A percentile compares a stretch with the other conserved stretches of the same genome.
Conservation (phyloP, 1,140 invertebrate genomes). For the Cephus cinctus region DNA sequence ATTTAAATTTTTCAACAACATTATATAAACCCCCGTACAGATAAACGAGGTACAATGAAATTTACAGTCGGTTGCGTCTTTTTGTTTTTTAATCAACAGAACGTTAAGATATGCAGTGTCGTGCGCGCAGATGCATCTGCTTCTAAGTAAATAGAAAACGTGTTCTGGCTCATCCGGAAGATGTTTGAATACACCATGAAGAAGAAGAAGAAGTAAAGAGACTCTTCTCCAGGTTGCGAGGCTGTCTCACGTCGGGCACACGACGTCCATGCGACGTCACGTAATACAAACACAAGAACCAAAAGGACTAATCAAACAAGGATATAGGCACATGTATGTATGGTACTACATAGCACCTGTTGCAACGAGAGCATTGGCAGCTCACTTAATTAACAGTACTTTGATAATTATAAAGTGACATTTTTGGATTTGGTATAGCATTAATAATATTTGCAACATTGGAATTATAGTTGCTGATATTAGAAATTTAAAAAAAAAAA, state of each 20-base stretch:
- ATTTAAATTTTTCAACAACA: no score
- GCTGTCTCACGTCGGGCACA: background rate
- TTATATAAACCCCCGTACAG: no score
- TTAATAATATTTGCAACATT: no score
- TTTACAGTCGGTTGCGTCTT: no score
- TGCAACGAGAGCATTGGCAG: conserved; percentile 36
- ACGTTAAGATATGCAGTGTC: conserved; percentile 31
- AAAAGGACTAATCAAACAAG: conserved; percentile 34
- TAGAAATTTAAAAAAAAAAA: no score
- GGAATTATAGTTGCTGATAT: no score
- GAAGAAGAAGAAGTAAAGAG: background rate
- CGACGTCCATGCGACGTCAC: conserved; percentile 27
- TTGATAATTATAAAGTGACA: no score
- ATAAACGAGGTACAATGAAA: no score
- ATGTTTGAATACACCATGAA: background rate
- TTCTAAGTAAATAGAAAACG: conserved; percentile 34
- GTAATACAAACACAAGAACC: conserved; percentile 32
- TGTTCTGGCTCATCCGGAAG: conserved; percentile 11
- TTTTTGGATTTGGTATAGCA: no score
- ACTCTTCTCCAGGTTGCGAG: background rate
- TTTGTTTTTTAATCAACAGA: no score
- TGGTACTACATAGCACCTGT: conserved; percentile 39
- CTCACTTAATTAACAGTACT: no score
- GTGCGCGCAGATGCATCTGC: conserved; percentile 37
- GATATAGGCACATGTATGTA: conserved; percentile 33